phyloP scores from a whole-genome alignment of 1,140 invertebrate species.

The Pseudobourletiella spinata region DNA sequence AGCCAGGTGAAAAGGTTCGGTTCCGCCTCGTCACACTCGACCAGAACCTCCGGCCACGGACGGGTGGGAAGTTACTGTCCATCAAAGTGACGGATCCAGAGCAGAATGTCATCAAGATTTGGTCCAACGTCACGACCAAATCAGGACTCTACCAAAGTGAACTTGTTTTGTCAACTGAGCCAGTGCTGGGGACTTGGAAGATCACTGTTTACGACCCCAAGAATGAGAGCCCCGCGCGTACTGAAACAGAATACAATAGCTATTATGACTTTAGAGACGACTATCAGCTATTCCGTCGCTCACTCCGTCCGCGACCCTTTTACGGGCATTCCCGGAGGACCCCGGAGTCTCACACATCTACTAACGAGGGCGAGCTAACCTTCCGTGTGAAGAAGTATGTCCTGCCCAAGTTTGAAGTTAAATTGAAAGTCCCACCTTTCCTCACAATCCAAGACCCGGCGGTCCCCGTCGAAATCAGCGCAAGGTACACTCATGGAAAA shows the following conservation, averaged over 20 bases:
- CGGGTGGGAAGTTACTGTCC: constrained; percentile 49
- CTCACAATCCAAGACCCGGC: constrained; percentile 65
- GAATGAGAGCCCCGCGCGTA: too few relatives aligned
- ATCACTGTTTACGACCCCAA: too few relatives aligned
- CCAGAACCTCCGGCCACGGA: constrained; percentile 57
- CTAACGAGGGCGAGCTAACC: too few relatives aligned
- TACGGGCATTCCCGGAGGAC: too few relatives aligned
- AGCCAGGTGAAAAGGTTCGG: constrained; percentile 70
- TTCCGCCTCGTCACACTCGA: constrained; percentile 73
- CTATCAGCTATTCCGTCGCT: too few relatives aligned
- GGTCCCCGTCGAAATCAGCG: constrained; percentile 51
- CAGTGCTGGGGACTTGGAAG: constrained; percentile 51
- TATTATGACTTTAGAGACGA: too few relatives aligned
- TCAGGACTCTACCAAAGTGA: constrained; percentile 69
- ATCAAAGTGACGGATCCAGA: constrained; percentile 57
- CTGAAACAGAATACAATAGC: too few relatives aligned
- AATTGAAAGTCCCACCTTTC: constrained; percentile 66
- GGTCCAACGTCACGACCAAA: constrained; percentile 55
- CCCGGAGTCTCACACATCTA: too few relatives aligned
- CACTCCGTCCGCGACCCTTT: too few relatives aligned
- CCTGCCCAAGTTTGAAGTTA: constrained; percentile 83
- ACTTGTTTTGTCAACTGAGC: constrained; percentile 66
- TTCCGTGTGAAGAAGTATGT: constrained; percentile 58
- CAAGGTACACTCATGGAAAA: constrained; percentile 19
- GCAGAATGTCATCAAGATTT: constrained; percentile 71